Base-by-base conservation (phyloP, 2,888 invertebrate genomes). In the Clunio marinus region DNA sequence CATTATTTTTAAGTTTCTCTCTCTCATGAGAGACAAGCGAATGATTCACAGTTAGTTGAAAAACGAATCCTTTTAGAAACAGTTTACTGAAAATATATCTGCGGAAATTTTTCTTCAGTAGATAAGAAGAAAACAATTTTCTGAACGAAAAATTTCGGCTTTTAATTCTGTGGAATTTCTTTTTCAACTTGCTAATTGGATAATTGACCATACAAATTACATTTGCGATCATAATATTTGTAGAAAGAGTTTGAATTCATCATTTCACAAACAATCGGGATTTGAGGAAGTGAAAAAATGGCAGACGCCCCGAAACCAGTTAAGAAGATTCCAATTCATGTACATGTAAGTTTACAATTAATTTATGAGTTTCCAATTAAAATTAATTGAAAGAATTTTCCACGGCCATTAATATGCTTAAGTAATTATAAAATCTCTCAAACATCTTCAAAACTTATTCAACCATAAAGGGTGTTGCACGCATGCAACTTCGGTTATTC, bases 251-350 rank as follows among this genome's bases (percentile, higher is more conserved):
- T n/a, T n/a, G n/a, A n/a, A n/a, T n/a, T n/a, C n/a, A n/a, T n/a
- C n/a, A n/a, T n/a, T n/a, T 41, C 41, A 41, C 32, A 32, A 8
- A 7, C n/a, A 2, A 10, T 5, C 3, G n/a, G 15, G 10, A 41
- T 3, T 41, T 41, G n/a, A 37, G 22, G 46, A 66, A 15, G n/a
- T n/a, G 15, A 41, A 41, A 41, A 55, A 28, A 66, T 66, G 66
- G 51, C 51, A 66, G 66, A 66, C 59, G 60, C 58, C 71, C 77
- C 85, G 74, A 91, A 91, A 72, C 93, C 93, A 72, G 93, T 94
- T 73, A 95, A 95, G 81, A 95, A 96, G 82, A 93, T 95, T 70
- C 95, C 95, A 70, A 93, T 96, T 77, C 95, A 96, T 81, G 83
- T 93, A 76, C 92, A 93, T 88, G 89, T 95, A 80, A 85, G 82